Percentiles rank a stretch among this genome's conserved stretches.
phyloP scores from a whole-genome alignment of 1,140 invertebrate genomes.

The Calliphora vicina region DNA sequence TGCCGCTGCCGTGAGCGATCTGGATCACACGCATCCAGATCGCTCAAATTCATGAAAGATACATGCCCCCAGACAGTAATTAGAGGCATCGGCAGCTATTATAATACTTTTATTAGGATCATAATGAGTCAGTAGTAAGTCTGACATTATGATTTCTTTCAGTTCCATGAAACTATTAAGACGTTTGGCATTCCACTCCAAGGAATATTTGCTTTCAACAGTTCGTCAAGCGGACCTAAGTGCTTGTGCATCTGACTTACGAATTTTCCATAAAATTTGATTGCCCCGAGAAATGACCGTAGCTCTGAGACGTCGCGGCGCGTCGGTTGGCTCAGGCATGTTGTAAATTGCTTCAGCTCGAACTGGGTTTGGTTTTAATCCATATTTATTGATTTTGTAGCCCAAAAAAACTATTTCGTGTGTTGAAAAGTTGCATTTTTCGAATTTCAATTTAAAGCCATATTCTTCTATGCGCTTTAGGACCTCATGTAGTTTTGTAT shows the following conservation, averaged over 20 bases:
- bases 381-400: neutral
- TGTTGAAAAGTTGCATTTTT: neutral
- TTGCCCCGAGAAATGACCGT: too few relatives aligned
- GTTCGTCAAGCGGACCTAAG: too few relatives aligned
- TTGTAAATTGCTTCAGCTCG: neutral
- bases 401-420: neutral
- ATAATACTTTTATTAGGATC: conserved; percentile 38
- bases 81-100: conserved; percentile 33
- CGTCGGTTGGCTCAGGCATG: neutral
- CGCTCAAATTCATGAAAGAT: conserved; percentile 46
- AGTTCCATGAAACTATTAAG: too few relatives aligned
- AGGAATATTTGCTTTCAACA: too few relatives aligned
- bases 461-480: neutral
- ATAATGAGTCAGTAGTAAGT: conserved; percentile 24
- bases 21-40: conserved; percentile 49
- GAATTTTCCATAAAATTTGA: too few relatives aligned
- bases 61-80: conserved; percentile 43
- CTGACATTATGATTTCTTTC: too few relatives aligned
- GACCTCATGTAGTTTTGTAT: neutral
- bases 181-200: too few relatives aligned
- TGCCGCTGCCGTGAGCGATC: conserved; percentile 58
- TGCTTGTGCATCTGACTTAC: too few relatives aligned
- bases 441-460: neutral
- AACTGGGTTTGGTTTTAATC: neutral
- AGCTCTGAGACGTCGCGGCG: too few relatives aligned